phyloP scores from a whole-genome alignment of 2,797 vertebrate genomes.

The Microctenopoma steveboyesi region DNA sequence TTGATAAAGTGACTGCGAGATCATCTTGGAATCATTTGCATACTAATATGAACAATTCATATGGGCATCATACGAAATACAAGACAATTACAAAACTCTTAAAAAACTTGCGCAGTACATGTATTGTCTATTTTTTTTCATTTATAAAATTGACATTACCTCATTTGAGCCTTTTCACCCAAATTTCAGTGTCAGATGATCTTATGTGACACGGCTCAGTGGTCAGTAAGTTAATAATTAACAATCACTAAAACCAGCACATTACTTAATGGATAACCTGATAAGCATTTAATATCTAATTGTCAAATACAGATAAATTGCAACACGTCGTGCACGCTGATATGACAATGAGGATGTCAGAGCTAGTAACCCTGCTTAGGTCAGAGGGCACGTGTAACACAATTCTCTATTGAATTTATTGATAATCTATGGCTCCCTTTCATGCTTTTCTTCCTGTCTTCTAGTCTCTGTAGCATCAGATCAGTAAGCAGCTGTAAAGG shows the following conservation, averaged over 20 bases:
- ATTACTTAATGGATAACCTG: constrained; percentile 13
- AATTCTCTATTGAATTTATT: constrained; percentile 74
- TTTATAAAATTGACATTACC: background rate
- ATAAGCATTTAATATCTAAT: constrained; percentile 17
- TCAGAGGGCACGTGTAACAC: constrained; percentile 78
- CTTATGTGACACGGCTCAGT: constrained; percentile 21
- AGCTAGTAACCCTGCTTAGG: constrained; percentile 70
- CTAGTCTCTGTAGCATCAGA: constrained; percentile 66
- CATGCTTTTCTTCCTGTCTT: constrained; percentile 64
- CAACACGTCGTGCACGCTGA: constrained; percentile 22
- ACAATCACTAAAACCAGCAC: constrained; percentile 28
- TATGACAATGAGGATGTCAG: constrained; percentile 55
- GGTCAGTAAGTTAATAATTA: constrained; percentile 36
- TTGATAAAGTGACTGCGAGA: constrained; percentile 65
- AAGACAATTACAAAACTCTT: constrained; percentile 1
- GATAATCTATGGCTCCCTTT: constrained; percentile 77
- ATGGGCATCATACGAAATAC: constrained; percentile 33
- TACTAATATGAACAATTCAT: constrained; percentile 45
- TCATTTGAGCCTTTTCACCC: background rate
- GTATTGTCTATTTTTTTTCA: background rate
- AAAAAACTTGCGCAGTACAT: background rate
- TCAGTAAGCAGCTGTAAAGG: constrained; percentile 65
- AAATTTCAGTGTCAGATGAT: background rate
- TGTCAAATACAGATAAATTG: constrained; percentile 34
- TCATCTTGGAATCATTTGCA: constrained; percentile 65